A percentile compares a stretch with the other conserved stretches of the same genome.
These are phyloP conservation scores for Labeo rohita DNA, from an alignment of 2,113 vertebrate genomes.

Conservation along the genomic window DNA sequence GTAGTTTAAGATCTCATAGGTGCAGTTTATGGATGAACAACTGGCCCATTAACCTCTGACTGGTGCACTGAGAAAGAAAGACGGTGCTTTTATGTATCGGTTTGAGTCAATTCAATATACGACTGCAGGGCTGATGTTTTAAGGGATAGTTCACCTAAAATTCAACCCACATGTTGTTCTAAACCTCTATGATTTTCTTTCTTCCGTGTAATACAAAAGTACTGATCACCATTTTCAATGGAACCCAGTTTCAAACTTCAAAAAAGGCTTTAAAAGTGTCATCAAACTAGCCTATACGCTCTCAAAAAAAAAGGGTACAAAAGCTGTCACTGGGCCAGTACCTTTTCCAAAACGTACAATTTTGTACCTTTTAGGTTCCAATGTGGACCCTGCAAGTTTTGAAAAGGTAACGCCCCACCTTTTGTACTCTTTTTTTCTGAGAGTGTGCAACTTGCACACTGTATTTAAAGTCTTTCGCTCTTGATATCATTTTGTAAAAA, in stretches of 20 bases:
- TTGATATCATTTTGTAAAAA: background rate
- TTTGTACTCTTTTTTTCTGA: too few species aligned
- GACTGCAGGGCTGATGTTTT: background rate
- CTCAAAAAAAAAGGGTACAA: too few species aligned
- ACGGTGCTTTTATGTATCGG: background rate
- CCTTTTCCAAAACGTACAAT: too few species aligned
- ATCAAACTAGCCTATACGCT: background rate
- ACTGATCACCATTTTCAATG: background rate
- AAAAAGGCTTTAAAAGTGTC: background rate
- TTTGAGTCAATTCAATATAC: slow-evolving; percentile 1
- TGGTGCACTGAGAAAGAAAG: slow-evolving; percentile 14
- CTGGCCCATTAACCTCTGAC: slow-evolving; percentile 25
- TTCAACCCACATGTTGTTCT: background rate
- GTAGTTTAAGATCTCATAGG: slow-evolving; percentile 18
- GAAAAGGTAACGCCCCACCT: too few species aligned
- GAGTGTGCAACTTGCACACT: background rate
- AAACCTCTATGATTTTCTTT: background rate
- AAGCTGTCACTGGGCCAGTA: too few species aligned
- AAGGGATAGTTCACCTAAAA: background rate
- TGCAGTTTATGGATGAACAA: slow-evolving; percentile 18
- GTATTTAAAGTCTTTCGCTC: background rate
- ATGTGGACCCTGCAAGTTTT: too few species aligned
- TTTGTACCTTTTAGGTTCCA: too few species aligned
- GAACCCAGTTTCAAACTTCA: background rate
- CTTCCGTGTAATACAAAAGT: background rate